A percentile compares a stretch with the other conserved stretches of the same genome.
These are phyloP conservation scores for Corythoichthys haematopterus DNA, from an alignment of 2,113 vertebrate genomes.

Conservation along the genomic window DNA sequence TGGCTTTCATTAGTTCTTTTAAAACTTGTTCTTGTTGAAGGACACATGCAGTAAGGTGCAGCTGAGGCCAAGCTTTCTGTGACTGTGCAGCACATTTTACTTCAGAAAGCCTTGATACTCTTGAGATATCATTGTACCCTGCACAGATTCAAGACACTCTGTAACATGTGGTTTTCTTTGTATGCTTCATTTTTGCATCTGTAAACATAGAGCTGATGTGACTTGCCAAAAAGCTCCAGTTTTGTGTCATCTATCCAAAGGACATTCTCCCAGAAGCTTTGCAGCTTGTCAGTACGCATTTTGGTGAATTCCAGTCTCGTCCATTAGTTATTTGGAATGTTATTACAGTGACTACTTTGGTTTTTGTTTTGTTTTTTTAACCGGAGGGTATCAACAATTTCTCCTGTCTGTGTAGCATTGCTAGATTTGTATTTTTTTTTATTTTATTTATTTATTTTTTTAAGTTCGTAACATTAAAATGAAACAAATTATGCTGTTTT, in stretches of 20 bases:
- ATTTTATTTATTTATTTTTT: not conserved
- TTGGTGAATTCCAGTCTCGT: not conserved
- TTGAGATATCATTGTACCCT: not conserved
- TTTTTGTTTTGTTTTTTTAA: not conserved
- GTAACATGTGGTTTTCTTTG: not conserved
- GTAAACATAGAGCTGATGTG: not conserved
- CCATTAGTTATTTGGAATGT: not conserved
- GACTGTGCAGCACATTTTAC: not conserved
- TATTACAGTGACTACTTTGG: not conserved
- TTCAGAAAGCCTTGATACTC: not conserved
- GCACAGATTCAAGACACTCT: not conserved
- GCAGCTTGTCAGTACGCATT: not conserved
- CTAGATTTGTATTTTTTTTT: not conserved
- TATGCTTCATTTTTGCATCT: not conserved
- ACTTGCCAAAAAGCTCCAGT: not conserved
- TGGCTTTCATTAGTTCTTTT: not conserved
- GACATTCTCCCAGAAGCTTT: not conserved
- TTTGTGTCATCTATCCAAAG: not conserved
- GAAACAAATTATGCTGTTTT: not conserved
- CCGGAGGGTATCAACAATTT: not conserved
- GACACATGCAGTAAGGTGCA: not conserved
- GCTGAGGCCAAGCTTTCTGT: not conserved
- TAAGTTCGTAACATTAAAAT: conserved; percentile 13
- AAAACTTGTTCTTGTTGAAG: not conserved
- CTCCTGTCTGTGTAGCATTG: not conserved